Base-by-base conservation (phyloP, 2,113 vertebrate genomes). In the Galeopterus variegatus region DNA sequence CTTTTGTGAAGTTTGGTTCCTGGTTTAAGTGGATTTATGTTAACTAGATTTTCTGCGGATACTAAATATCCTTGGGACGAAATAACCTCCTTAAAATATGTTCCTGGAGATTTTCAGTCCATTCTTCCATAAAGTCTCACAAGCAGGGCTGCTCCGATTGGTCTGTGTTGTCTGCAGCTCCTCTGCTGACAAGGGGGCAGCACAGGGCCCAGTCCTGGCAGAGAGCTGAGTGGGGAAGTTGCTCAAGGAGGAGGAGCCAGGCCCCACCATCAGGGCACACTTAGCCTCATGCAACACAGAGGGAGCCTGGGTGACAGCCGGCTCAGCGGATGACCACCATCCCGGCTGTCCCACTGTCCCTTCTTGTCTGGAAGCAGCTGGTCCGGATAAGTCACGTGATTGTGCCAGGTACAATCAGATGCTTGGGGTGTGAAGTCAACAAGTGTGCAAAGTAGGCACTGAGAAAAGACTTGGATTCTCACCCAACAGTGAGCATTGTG, bases 11-110 rank as follows among this genome's bases (percentile, higher is more conserved):
- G 36, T 31, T 45, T 95, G 52, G 10, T 41, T 81, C 11, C 41
- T 86, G 67, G 17, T 76, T 69, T 90, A 81, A 88, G 58, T 93
- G n/a, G 33, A 69, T 48, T 93, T 91, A 41, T 90, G 88, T 89
- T 72, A 81, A 36, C 58, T 77, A 6, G 15, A 76, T 93, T 95
- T 76, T 19, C 70, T 10, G 24, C 54, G 36, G 26, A 19, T 33
- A 33, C 72, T 65, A 76, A 60, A 58, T 89, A 80, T 48, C 41
- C 9, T 72, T 79, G 73, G 23, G 18, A 50, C 86, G 52, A 2
- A n/a, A 52, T 36, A 50, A 50, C 17, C 4, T 93, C 13, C n/a
- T 15, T 15, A 33, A 28, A 54, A 60, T 64, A 84, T 12, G 8
- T 70, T 75, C 36, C 56, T 87, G 24, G 58, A 75, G 11, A 31